Base-by-base conservation (phyloP, 2,888 invertebrate species). In the Pachycephus smyrnensis region DNA sequence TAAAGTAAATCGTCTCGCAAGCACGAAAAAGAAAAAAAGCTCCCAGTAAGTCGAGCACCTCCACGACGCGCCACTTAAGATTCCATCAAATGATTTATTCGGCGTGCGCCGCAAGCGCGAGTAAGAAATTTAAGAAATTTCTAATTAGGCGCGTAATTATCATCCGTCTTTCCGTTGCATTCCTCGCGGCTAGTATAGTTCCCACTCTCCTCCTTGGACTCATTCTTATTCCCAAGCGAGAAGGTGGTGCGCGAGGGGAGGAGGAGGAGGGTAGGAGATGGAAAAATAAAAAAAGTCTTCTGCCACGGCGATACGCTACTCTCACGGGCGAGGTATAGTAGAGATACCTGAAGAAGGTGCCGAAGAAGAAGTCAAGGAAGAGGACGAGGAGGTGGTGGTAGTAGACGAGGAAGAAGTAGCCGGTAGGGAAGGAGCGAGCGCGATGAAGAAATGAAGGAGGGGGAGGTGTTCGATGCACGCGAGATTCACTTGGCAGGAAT, bases 401-500 rank as follows among this genome's bases (percentile, higher is more conserved):
- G 40, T 15, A 37, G 37, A 40, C 40, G 40, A 40, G 40, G 40
- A 40, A 12, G 40, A 40, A 1, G 40, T 12, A 15, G 40, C 1
- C 15, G 40, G 40, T 4, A 15, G 40, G 40, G 40, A 40, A 1
- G 15, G 15, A 15, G 4, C 37, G 12, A 40, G 4, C 15, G 12
- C 40, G 40, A 40, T 32, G 30, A 69, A 30, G 69, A 30, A 32
- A n/a, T 4, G 69, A n/a, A 30, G 69, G 69, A 69, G 69, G 69
- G 32, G 37, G 23, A 40, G 75, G 69, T 69, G 69, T 69, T 69
- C 69, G 69, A 69, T 69, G 76, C 32, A 78, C 79, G 76, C 76
- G 77, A 78, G 86, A 86, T 84, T 88, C 87, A 84, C 83, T 83
- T 80, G 78, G 79, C 78, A 82, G 84, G 86, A 87, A 88, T 86